A percentile compares a stretch with the other conserved stretches of the same genome.
These are phyloP conservation scores for Rhodeus uyekii DNA, from an alignment of 2,797 vertebrate species.

Conservation along the genomic window DNA sequence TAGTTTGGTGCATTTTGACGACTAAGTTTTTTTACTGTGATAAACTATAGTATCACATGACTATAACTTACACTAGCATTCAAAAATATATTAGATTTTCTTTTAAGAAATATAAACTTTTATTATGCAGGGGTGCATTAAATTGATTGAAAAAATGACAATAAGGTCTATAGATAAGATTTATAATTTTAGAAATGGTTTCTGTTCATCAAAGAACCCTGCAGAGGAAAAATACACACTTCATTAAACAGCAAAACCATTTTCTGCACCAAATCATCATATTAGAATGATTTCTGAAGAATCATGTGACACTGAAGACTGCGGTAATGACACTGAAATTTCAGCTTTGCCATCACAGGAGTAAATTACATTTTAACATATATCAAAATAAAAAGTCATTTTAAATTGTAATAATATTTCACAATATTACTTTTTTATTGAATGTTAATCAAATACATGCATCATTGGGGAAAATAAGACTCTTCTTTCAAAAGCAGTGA, in stretches of 20 bases:
- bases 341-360: not conserved
- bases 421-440: not conserved
- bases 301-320: not conserved
- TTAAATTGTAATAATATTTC: not conserved
- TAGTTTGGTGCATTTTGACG: too few species aligned
- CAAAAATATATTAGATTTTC: too few species aligned
- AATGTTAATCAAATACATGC: not conserved
- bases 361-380: not conserved
- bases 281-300: not conserved
- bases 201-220: too few species aligned
- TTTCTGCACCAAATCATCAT: not conserved
- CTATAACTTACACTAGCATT: not conserved
- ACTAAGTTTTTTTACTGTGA: too few species aligned
- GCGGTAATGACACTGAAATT: not conserved
- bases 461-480: not conserved
- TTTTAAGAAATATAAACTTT: too few species aligned
- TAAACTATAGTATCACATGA: not conserved
- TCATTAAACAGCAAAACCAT: not conserved
- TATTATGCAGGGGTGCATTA: too few species aligned
- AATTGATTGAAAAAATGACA: too few species aligned
- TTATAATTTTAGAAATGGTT: too few species aligned
- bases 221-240: too few species aligned
- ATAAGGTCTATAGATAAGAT: too few species aligned
- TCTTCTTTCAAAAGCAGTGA: not conserved
- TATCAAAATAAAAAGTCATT: not conserved